phyloP scores from a whole-genome alignment of 2,797 vertebrate species.

The Ficedula albicollis region DNA sequence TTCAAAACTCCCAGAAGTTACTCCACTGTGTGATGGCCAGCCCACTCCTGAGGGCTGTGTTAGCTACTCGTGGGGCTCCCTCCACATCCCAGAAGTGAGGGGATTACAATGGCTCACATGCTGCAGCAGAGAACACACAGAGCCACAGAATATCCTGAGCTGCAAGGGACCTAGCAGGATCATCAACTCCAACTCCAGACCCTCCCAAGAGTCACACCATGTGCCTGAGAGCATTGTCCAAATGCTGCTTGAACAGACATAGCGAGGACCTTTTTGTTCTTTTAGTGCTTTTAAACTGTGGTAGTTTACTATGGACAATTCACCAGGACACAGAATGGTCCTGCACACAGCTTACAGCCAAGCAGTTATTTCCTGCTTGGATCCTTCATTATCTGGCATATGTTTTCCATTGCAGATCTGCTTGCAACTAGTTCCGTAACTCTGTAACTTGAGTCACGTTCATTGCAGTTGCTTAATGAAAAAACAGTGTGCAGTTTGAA shows the following conservation, averaged over 20 bases:
- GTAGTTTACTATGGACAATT: neutral
- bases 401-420: neutral
- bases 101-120: rapidly evolving
- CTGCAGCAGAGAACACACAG: neutral
- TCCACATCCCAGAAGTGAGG: neutral
- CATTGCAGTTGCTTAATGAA: neutral
- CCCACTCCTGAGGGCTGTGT: neutral
- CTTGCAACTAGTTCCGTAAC: neutral
- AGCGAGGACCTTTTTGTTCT: neutral
- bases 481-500: neutral
- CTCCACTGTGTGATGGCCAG: neutral
- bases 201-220: neutral
- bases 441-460: neutral
- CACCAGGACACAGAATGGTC: neutral
- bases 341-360: neutral
- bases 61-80: rapidly evolving
- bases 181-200: neutral
- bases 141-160: too few species aligned
- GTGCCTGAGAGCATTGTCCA: neutral
- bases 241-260: neutral
- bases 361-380: neutral
- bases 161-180: neutral
- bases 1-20: conserved; percentile 15
- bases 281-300: neutral
- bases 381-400: neutral